A percentile compares a stretch with the other conserved stretches of the same genome.
These are phyloP conservation scores for Drosophila pandora DNA, from an alignment of 1,140 invertebrate genomes.

Conservation along the genomic window DNA sequence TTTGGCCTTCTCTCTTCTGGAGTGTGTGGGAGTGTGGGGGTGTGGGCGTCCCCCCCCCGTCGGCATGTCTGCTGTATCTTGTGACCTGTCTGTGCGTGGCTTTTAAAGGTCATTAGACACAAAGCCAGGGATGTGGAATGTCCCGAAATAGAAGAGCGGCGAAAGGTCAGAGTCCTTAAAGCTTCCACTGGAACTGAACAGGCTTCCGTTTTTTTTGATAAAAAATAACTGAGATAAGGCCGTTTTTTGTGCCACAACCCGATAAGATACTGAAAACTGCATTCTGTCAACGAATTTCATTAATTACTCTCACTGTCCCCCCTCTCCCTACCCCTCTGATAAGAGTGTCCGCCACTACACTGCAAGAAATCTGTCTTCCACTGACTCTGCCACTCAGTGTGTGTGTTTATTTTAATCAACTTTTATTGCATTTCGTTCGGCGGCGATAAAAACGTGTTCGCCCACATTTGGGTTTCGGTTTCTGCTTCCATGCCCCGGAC, in stretches of 20 bases:
- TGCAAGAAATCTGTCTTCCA: slow-evolving; percentile 1
- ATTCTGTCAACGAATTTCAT: slow-evolving; percentile 46
- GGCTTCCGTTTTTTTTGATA: slow-evolving; percentile 20
- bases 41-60: slow-evolving; percentile 4
- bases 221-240: slow-evolving; percentile 19
- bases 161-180: slow-evolving; percentile 80
- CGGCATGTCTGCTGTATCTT: slow-evolving; percentile 47
- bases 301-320: slow-evolving; percentile 32
- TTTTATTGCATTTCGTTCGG: slow-evolving; percentile 77
- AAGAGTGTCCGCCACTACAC: slow-evolving; percentile 8
- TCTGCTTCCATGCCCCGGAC: slow-evolving; percentile 29
- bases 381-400: not conserved
- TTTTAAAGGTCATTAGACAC: slow-evolving; percentile 79
- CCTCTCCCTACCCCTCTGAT: slow-evolving; percentile 4
- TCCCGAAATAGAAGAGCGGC: slow-evolving; percentile 62
- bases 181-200: slow-evolving; percentile 17
- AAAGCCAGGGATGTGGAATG: slow-evolving; percentile 30
- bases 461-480: slow-evolving; percentile 64
- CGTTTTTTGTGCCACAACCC: not conserved
- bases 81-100: slow-evolving; percentile 77
- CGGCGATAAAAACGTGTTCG: slow-evolving; percentile 80
- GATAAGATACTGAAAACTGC: slow-evolving; percentile 61
- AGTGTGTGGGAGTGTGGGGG: slow-evolving; percentile 23
- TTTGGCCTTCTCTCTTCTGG: slow-evolving; percentile 21
- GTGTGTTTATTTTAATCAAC: slow-evolving; percentile 76